phyloP scores from a whole-genome alignment of 2,888 invertebrate species.

The Tubiluchus corallicola region DNA sequence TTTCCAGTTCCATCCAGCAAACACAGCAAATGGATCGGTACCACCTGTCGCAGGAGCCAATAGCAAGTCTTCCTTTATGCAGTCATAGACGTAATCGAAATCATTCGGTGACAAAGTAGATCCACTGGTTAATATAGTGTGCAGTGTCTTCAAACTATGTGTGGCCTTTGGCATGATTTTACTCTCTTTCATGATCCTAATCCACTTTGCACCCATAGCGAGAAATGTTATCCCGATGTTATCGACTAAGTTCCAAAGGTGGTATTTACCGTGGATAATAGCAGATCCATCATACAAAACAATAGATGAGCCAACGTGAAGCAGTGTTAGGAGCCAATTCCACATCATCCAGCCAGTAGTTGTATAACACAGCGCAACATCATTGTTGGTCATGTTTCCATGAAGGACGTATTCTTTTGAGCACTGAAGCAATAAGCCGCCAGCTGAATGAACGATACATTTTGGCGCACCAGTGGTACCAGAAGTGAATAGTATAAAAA shows the following conservation, averaged over 20 bases:
- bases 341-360: conserved; percentile 43
- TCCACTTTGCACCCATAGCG: conserved; percentile 37
- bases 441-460: conserved; percentile 38
- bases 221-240: conserved; percentile 35
- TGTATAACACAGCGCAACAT: conserved; percentile 37
- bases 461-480: conserved; percentile 41
- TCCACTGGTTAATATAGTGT: conserved; percentile 35
- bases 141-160: conserved; percentile 31
- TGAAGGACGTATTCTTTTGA: conserved; percentile 37
- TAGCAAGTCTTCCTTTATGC: conserved; percentile 32
- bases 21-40: conserved; percentile 39
- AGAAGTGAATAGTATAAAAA: conserved; percentile 38
- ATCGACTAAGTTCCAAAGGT: conserved; percentile 34
- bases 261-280: conserved; percentile 31
- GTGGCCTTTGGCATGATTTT: conserved; percentile 29
- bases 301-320: conserved; percentile 32
- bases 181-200: conserved; percentile 33
- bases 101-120: conserved; percentile 35
- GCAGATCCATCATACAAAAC: conserved; percentile 39
- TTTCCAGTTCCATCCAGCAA: conserved; percentile 35
- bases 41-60: conserved; percentile 37
- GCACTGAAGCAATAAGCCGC: conserved; percentile 38
- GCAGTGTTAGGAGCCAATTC: conserved; percentile 36
- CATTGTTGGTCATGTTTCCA: conserved; percentile 30
- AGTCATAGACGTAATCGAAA: conserved; percentile 36